Percentiles rank a stretch among this genome's conserved stretches.
Evolutionary conservation across 2,797 vertebrate genomes (phyloP).

Genomic region (Acropternis orthonyx): DNA sequence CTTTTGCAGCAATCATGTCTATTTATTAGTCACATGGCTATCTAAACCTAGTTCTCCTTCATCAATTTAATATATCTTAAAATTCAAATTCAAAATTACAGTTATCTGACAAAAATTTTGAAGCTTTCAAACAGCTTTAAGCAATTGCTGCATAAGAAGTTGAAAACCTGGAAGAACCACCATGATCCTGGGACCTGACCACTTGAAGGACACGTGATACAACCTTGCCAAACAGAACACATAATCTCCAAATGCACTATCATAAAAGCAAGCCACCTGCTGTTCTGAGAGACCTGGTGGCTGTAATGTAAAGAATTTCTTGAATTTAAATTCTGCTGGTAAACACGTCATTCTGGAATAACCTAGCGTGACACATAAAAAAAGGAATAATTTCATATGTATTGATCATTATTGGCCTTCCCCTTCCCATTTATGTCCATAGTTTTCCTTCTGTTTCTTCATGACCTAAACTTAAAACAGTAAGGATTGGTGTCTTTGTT

Average conservation of each 20-base stretch:
- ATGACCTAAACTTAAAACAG: neutral
- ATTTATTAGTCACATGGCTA: neutral
- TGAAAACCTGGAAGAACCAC: neutral
- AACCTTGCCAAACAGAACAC: neutral
- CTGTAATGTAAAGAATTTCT: neutral
- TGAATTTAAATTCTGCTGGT: neutral
- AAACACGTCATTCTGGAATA: neutral
- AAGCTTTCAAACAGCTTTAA: neutral
- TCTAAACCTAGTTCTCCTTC: neutral
- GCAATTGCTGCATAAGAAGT: neutral
- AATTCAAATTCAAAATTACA: neutral
- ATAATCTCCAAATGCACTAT: neutral
- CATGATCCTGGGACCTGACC: neutral
- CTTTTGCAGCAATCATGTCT: neutral
- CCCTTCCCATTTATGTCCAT: rapidly evolving
- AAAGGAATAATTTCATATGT: neutral
- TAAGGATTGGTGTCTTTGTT: neutral
- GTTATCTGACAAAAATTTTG: neutral
- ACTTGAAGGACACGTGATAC: neutral
- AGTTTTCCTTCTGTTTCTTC: neutral
- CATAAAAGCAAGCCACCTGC: neutral
- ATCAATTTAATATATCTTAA: neutral
- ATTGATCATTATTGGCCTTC: rapidly evolving
- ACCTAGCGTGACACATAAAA: neutral
- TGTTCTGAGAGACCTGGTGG: neutral